Percentiles rank a stretch among this genome's conserved stretches.
These are phyloP conservation scores for Novumbra hubbsi DNA, from an alignment of 2,797 vertebrate species.

Conservation along the genomic window DNA sequence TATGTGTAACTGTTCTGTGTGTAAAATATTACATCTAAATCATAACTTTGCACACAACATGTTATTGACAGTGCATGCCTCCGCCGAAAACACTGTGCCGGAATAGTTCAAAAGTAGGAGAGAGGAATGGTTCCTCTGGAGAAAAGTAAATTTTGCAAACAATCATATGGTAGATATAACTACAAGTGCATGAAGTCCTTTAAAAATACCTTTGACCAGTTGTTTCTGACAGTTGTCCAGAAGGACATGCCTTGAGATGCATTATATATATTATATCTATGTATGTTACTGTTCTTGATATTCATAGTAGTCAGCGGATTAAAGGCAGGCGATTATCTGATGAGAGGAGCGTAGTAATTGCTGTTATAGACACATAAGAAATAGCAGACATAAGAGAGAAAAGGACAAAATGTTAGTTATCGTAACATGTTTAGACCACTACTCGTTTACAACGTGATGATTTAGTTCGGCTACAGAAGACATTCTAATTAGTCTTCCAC, in stretches of 20 bases:
- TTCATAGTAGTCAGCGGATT: neutral
- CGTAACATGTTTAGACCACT: neutral
- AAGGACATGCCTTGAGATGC: constrained; percentile 28
- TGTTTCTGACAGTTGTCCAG: constrained; percentile 21
- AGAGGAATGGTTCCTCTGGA: neutral
- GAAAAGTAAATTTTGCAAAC: neutral
- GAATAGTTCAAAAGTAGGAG: neutral
- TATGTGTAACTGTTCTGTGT: constrained; percentile 4
- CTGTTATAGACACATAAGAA: neutral
- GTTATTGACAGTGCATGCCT: neutral
- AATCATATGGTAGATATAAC: neutral
- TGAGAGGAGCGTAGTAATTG: neutral
- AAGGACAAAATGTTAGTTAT: neutral
- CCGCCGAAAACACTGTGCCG: neutral
- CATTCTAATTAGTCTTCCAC: neutral
- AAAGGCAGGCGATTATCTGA: neutral
- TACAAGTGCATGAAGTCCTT: neutral
- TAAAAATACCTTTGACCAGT: neutral
- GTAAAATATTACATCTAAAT: neutral
- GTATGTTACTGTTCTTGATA: constrained; percentile 29
- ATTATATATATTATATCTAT: constrained; percentile 52
- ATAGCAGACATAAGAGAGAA: neutral
- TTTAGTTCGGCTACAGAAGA: neutral
- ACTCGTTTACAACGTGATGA: neutral
- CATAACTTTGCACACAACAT: neutral